These are phyloP conservation scores for Cryptomyrus ogoouensis DNA, from an alignment of 2,113 vertebrate genomes.

Conservation along the genomic window DNA sequence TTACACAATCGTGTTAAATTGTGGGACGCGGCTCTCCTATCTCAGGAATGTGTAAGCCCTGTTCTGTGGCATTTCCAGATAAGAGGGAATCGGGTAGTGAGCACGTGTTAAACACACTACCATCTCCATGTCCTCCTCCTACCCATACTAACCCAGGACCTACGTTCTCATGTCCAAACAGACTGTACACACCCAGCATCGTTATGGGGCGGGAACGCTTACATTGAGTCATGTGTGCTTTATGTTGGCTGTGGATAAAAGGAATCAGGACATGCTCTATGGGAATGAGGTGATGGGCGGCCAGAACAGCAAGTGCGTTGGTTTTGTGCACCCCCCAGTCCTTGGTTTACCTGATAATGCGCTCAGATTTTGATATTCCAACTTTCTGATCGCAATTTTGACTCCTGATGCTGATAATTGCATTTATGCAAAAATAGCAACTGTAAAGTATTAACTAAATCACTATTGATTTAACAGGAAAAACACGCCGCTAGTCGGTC, in stretches of 20 bases:
- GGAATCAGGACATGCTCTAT: not conserved
- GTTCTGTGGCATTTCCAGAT: not conserved
- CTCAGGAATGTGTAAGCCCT: not conserved
- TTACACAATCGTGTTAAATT: not conserved
- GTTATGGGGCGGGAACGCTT: not conserved
- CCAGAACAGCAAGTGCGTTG: not conserved
- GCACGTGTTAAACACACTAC: not conserved
- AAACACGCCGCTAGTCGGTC: not conserved
- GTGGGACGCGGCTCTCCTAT: not conserved
- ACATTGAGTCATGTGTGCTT: not conserved
- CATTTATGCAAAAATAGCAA: not conserved
- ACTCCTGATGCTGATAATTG: not conserved
- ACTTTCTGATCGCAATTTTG: not conserved
- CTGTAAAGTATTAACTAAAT: not conserved
- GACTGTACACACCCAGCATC: not conserved
- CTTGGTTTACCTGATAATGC: not conserved
- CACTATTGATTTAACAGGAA: not conserved
- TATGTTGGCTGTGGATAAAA: not conserved
- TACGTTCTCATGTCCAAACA: not conserved
- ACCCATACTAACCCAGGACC: not conserved
- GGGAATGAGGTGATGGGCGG: not conserved
- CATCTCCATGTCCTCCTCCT: not conserved
- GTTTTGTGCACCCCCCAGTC: not conserved
- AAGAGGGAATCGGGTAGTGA: not conserved
- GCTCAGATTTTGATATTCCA: not conserved